These are phyloP conservation scores for Acleris sparsana DNA, from an alignment of 2,888 invertebrate genomes.

Conservation along the genomic window DNA sequence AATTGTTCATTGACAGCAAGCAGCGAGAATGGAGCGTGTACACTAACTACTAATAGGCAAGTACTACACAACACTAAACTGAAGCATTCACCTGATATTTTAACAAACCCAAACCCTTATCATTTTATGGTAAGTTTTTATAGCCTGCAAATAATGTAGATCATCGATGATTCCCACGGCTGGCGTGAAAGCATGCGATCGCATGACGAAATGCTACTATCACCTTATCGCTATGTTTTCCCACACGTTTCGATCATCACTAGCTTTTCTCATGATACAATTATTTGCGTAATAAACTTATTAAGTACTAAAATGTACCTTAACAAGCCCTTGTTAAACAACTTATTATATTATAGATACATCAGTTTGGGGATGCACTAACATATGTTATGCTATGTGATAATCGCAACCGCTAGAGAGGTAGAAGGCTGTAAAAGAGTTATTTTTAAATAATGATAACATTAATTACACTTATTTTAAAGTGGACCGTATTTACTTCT, in stretches of 20 bases:
- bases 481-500: no score
- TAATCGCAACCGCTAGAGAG: no score
- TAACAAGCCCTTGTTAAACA: no score
- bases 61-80: neutral
- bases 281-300: slow-evolving; percentile 57
- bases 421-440: no score
- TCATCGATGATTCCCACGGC: slow-evolving; percentile 69
- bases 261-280: slow-evolving; percentile 49
- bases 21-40: no score
- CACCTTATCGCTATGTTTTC: slow-evolving; percentile 68
- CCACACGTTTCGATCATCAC: slow-evolving; percentile 60
- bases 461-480: no score
- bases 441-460: no score
- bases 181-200: slow-evolving; percentile 67
- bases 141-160: slow-evolving; percentile 56
- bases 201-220: slow-evolving; percentile 59
- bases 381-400: no score
- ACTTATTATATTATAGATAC: slow-evolving; percentile 2
- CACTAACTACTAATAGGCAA: no score
- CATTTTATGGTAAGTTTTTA: slow-evolving; percentile 50
- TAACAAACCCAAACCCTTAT: slow-evolving; percentile 40
- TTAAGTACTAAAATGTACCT: slow-evolving; percentile 42
- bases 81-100: slow-evolving; percentile 1
- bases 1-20: no score
- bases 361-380: slow-evolving; percentile 1